These are phyloP conservation scores for Ophthalmolycus amberensis DNA, from an alignment of 2,113 vertebrate species.

Conservation along the genomic window DNA sequence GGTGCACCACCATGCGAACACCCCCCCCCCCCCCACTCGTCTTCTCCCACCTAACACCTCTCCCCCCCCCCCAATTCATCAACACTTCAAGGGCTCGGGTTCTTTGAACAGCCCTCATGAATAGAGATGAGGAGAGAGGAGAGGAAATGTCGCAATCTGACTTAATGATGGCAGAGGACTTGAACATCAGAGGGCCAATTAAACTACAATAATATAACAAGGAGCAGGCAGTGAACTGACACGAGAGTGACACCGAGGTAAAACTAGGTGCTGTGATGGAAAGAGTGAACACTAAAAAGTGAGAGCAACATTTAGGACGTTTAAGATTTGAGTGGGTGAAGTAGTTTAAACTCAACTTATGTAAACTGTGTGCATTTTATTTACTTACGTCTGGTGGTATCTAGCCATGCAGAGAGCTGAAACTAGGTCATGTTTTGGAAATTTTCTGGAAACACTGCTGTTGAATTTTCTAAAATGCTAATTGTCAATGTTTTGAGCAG, in stretches of 20 bases:
- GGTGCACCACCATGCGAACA: constrained; percentile 58
- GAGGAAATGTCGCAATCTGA: constrained; percentile 52
- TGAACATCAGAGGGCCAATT: constrained; percentile 50
- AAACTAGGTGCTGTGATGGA: neutral
- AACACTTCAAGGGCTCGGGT: constrained; percentile 69
- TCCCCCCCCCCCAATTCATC: constrained; percentile 61
- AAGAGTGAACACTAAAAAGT: neutral
- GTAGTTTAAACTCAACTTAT: neutral
- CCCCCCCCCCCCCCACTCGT: constrained; percentile 48
- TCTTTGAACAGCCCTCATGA: constrained; percentile 68
- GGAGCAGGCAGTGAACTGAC: constrained; percentile 8
- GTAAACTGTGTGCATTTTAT: neutral
- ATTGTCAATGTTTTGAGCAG: neutral
- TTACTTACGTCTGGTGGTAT: neutral
- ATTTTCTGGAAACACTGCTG: neutral
- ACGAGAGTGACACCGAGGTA: neutral
- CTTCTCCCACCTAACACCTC: constrained; percentile 52
- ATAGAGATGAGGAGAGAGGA: constrained; percentile 67
- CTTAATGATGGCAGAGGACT: constrained; percentile 48
- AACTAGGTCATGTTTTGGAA: neutral
- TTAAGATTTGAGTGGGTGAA: neutral
- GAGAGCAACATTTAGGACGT: neutral
- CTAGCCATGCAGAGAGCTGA: neutral
- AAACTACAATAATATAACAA: constrained; percentile 37
- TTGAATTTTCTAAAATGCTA: neutral